These are phyloP conservation scores for Amniataba percoides DNA, from an alignment of 2,797 vertebrate species.

Conservation along the genomic window DNA sequence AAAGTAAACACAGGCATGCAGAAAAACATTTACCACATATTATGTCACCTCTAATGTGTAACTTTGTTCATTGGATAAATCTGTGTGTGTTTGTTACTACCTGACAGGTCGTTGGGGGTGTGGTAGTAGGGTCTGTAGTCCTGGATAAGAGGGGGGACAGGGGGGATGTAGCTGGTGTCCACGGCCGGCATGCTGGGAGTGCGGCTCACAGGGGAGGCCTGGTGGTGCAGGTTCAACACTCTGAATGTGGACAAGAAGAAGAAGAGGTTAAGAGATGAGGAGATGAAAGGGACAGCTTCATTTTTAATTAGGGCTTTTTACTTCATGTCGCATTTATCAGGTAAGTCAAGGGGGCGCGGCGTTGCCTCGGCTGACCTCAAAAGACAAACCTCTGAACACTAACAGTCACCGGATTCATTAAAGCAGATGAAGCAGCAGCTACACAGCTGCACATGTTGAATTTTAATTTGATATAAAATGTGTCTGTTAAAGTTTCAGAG, in stretches of 20 bases:
- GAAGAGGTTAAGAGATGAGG: constrained; percentile 1
- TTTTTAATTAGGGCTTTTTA: constrained; percentile 30
- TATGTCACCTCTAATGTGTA: no score
- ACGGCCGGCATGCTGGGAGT: constrained; percentile 95
- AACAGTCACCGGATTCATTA: constrained; percentile 39
- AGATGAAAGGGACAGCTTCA: neutral
- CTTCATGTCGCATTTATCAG: constrained; percentile 16
- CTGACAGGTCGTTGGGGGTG: constrained; percentile 94
- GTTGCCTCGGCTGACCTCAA: constrained; percentile 21
- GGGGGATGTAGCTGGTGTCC: constrained; percentile 96
- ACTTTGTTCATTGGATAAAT: neutral
- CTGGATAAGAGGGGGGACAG: constrained; percentile 93
- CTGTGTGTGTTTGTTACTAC: constrained; percentile 75
- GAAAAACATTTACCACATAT: no score
- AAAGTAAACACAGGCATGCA: neutral
- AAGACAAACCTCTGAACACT: constrained; percentile 32
- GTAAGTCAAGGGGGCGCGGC: neutral
- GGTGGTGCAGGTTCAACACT: constrained; percentile 93
- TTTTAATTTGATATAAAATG: constrained; percentile 43
- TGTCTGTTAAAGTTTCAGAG: constrained; percentile 21
- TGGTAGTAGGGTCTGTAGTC: constrained; percentile 98
- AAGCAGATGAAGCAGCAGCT: constrained; percentile 44
- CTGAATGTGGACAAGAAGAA: constrained; percentile 59
- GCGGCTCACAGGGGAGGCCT: constrained; percentile 94
- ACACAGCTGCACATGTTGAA: constrained; percentile 25